Evolutionary conservation across 2,888 invertebrate species (phyloP), one percentile per base, ranked within the genome.

Genomic region (Habroteleia sp.): DNA sequence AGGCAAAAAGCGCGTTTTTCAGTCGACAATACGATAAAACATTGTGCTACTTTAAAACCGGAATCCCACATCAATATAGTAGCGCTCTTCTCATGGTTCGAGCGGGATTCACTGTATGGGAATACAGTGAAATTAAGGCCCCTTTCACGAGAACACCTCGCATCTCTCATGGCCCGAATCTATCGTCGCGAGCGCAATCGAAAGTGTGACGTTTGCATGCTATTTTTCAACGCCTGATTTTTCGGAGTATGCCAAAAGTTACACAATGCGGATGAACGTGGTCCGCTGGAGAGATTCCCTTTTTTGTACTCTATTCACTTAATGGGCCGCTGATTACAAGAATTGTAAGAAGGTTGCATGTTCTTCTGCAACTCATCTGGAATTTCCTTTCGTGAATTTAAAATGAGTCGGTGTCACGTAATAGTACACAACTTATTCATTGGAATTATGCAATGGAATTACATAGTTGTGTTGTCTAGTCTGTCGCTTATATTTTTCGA

Each of bases 41-140:
- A 20, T 39, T 42, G 66, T 68, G 66, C 74, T 46, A 74, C 74
- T 74, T 74, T 54, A 31, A 29, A 60, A 60, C 44, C 60, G 56
- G 74, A 50, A 56, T 68, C 56, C 33, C 48, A 27, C 42, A 14
- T 50, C 66, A n/a, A n/a, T 54, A 20, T 33, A 41, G 54, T 60
- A 23, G 27, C 5, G 5, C 17, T 5, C 14, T 35, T 29, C 39
- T 13, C 27, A 20, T 37, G 52, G 11, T 66, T n/a, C n/a, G n/a
- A n/a, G n/a, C n/a, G n/a, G 17, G 6, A 44, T 7, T 8, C n/a
- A 23, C 11, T 63, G 31, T 37, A 44, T 54, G 39, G 66, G 66
- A 50, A 72, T 65, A 50, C 23, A 44, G 74, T 54, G 74, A 74
- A 62, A 74, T 74, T 62, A 74, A 68, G 66, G 68, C 37, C 50